These are phyloP conservation scores for Phengaris alcon DNA, from an alignment of 2,888 invertebrate genomes.

Conservation along the genomic window DNA sequence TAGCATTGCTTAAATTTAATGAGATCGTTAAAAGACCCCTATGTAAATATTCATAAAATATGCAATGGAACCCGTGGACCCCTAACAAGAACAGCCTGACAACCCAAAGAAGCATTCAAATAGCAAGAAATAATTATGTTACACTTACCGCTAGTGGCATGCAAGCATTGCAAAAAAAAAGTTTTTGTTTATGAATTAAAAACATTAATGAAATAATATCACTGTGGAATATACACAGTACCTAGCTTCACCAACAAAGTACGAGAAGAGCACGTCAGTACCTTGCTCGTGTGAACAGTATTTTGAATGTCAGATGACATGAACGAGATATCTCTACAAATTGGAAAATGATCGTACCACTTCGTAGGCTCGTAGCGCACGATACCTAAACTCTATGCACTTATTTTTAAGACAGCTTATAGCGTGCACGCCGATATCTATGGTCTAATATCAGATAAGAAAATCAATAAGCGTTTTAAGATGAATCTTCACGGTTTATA, in stretches of 20 bases:
- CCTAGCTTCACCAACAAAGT: too few species aligned
- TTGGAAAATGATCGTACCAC: constrained; percentile 36
- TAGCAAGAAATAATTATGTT: background rate
- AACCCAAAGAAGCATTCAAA: background rate
- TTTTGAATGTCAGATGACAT: constrained; percentile 34
- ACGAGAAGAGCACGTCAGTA: background rate
- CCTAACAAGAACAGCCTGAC: background rate
- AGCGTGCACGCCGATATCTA: constrained; percentile 55
- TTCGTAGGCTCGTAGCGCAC: background rate
- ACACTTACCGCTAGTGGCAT: background rate
- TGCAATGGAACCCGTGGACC: background rate
- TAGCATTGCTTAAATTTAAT: background rate
- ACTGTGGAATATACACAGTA: background rate
- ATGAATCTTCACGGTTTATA: constrained; percentile 54
- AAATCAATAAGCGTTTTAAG: constrained; percentile 69
- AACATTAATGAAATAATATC: background rate
- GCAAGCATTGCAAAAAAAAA: background rate
- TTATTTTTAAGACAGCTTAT: constrained; percentile 53
- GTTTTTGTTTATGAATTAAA: constrained; percentile 1
- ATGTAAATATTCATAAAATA: constrained; percentile 1
- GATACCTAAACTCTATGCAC: constrained; percentile 30
- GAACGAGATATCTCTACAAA: constrained; percentile 38
- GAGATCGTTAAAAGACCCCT: background rate
- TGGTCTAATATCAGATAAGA: constrained; percentile 48
- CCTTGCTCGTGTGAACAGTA: constrained; percentile 35